phyloP scores from a whole-genome alignment of 2,888 invertebrate genomes.

The Aphodius granarius region DNA sequence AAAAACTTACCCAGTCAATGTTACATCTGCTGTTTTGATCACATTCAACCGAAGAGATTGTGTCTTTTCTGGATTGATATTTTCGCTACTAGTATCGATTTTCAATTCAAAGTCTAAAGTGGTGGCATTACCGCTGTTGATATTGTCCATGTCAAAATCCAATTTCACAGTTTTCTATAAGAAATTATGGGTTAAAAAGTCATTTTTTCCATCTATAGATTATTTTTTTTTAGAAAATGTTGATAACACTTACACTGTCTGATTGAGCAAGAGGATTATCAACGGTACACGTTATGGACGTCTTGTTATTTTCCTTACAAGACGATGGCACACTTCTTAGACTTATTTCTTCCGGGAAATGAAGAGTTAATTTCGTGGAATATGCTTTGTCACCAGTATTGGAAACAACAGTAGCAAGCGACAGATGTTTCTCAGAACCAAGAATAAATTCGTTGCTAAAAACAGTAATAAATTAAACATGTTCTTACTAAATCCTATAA shows the following conservation, averaged over 20 bases:
- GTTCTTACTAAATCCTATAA: neutral
- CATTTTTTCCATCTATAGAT: slow-evolving; percentile 8
- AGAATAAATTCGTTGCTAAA: slow-evolving; percentile 38
- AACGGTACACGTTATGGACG: slow-evolving; percentile 42
- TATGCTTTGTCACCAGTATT: slow-evolving; percentile 58
- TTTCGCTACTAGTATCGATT: slow-evolving; percentile 49
- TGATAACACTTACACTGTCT: slow-evolving; percentile 33
- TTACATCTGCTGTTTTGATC: slow-evolving; percentile 47
- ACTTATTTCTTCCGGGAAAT: slow-evolving; percentile 48
- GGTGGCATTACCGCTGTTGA: slow-evolving; percentile 37
- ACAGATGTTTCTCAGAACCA: slow-evolving; percentile 45
- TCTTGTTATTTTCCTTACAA: slow-evolving; percentile 37
- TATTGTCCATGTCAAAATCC: slow-evolving; percentile 44
- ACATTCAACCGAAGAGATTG: slow-evolving; percentile 42
- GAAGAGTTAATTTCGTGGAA: slow-evolving; percentile 53
- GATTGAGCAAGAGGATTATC: slow-evolving; percentile 43
- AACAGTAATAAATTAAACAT: slow-evolving; percentile 21
- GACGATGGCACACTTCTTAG: slow-evolving; percentile 39
- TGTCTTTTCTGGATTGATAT: slow-evolving; percentile 38
- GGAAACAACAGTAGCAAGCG: slow-evolving; percentile 43
- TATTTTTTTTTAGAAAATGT: too few species aligned
- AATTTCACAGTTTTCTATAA: slow-evolving; percentile 39
- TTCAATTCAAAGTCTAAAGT: slow-evolving; percentile 40
- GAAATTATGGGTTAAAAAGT: slow-evolving; percentile 7
- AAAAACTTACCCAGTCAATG: slow-evolving; percentile 49